Evolutionary conservation across 1,140 invertebrate species (phyloP).

Genomic region (Saccostrea cuccullata): DNA sequence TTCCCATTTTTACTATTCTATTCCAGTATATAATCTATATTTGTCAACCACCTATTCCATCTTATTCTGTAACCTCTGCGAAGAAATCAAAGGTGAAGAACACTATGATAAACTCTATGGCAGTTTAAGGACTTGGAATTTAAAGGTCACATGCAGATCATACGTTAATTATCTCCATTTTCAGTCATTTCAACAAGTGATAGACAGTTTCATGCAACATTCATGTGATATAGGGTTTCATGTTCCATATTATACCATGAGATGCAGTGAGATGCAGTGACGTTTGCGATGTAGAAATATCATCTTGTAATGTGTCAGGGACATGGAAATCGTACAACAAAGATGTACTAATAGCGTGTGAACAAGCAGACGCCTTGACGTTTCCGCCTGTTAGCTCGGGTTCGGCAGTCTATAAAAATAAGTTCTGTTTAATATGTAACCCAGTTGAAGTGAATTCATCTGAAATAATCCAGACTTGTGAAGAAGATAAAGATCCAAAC

Average conservation of each 20-base stretch:
- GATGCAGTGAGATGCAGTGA: not conserved
- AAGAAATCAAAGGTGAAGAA: not conserved
- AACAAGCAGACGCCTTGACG: not conserved
- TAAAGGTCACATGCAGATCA: not conserved
- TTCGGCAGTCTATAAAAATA: not conserved
- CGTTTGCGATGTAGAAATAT: not conserved
- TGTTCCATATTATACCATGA: not conserved
- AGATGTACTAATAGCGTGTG: not conserved
- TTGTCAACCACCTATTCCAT: not conserved
- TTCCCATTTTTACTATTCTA: not conserved
- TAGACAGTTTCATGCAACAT: not conserved
- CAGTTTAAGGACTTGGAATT: not conserved
- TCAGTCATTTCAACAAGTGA: not conserved
- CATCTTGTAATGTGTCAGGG: not conserved
- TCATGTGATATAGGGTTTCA: not conserved
- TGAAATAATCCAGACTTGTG: not conserved
- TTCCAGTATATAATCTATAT: not conserved
- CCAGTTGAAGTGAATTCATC: not conserved
- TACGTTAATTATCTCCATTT: not conserved
- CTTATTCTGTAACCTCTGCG: not conserved
- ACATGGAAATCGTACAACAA: not conserved
- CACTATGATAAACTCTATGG: not conserved
- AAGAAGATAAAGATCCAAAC: not conserved
- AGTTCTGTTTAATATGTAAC: slow-evolving; percentile 8
- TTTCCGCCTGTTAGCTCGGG: not conserved